Conservation (phyloP, 2,888 invertebrate species). For the Beris chalybata region DNA sequence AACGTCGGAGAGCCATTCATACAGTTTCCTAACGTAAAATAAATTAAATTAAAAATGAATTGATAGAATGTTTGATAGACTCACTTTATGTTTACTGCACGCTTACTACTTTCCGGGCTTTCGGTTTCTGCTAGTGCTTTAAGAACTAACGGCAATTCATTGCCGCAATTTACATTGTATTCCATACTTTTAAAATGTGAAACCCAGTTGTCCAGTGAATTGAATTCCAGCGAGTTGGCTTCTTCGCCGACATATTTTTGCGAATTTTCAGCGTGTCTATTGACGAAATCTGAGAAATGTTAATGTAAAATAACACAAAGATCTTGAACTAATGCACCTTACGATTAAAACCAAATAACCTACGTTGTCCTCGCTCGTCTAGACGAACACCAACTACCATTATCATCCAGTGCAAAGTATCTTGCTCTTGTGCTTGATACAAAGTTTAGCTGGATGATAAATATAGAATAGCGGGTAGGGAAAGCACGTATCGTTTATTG, state of each 20-base stretch:
- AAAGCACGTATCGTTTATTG: too few relatives aligned
- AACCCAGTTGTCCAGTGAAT: constrained; percentile 48
- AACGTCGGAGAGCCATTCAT: too few relatives aligned
- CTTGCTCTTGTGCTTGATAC: too few relatives aligned
- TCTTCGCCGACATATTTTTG: constrained; percentile 45
- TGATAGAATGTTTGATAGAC: neutral
- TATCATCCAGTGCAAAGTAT: too few relatives aligned
- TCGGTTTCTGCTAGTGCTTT: constrained; percentile 46
- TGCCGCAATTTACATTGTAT: constrained; percentile 43
- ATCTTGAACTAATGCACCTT: too few relatives aligned
- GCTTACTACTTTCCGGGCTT: constrained; percentile 40
- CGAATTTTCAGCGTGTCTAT: constrained; percentile 41
- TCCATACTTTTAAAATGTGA: constrained; percentile 42
- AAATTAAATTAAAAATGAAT: too few relatives aligned
- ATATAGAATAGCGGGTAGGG: too few relatives aligned
- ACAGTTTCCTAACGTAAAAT: too few relatives aligned
- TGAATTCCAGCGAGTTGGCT: constrained; percentile 46
- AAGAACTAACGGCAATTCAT: constrained; percentile 46
- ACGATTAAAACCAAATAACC: too few relatives aligned
- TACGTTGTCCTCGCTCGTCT: too few relatives aligned
- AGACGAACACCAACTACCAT: too few relatives aligned
- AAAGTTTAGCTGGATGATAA: too few relatives aligned
- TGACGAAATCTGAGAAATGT: constrained; percentile 44
- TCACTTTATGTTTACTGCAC: constrained; percentile 40
- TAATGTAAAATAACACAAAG: neutral